Evolutionary conservation across 2,113 vertebrate species (phyloP).

Genomic region (Odocoileus hemionus): DNA sequence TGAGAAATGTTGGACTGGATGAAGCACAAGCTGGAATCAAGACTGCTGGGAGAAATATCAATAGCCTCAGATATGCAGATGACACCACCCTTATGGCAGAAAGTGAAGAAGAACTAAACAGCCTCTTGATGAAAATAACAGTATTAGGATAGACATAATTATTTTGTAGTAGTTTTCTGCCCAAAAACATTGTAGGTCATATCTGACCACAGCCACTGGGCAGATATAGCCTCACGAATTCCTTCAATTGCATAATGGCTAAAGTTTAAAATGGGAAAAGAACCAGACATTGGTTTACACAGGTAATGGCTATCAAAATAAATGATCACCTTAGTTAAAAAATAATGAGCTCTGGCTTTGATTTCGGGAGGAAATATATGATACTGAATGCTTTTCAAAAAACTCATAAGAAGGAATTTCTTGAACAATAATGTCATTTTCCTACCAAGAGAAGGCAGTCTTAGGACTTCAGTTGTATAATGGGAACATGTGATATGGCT

Average conservation of each 20-base stretch:
- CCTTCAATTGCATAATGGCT: not conserved
- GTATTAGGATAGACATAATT: not conserved
- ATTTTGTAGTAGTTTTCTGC: not conserved
- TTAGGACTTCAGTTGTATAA: not conserved
- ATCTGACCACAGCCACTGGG: not conserved
- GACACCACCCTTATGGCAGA: not conserved
- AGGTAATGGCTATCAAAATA: not conserved
- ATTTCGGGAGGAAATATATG: not conserved
- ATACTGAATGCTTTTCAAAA: not conserved
- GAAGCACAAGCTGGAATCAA: too few relatives aligned
- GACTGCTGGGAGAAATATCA: not conserved
- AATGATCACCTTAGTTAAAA: not conserved
- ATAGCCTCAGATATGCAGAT: not conserved
- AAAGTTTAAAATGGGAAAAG: not conserved
- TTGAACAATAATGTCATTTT: not conserved
- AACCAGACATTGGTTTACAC: not conserved
- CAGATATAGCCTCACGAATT: not conserved
- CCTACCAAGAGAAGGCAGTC: not conserved
- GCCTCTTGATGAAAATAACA: not conserved
- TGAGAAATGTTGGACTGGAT: too few relatives aligned
- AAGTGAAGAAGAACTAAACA: not conserved
- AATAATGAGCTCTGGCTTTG: not conserved
- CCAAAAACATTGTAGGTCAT: not conserved
- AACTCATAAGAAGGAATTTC: not conserved
- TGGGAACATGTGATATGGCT: not conserved